Percentiles rank a stretch among this genome's conserved stretches.
phyloP scores from a whole-genome alignment of 2,113 vertebrate genomes.

The Pluvialis apricaria region DNA sequence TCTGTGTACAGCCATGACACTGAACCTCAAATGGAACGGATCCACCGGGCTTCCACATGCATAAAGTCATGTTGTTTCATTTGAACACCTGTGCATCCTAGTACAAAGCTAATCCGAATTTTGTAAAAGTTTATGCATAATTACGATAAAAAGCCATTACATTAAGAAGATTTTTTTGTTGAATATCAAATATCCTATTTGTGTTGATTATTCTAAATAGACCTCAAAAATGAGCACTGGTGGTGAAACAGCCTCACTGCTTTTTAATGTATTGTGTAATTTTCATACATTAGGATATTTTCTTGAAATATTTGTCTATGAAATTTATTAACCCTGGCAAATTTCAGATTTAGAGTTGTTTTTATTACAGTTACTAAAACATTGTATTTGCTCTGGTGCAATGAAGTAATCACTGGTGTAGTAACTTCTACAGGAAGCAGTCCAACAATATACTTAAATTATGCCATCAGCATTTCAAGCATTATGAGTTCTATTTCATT shows the following conservation, averaged over 20 bases:
- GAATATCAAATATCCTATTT: background rate
- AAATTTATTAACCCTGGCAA: background rate
- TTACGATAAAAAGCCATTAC: background rate
- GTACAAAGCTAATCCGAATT: background rate
- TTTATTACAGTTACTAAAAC: background rate
- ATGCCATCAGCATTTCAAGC: background rate
- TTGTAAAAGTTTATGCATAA: background rate
- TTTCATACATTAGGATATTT: background rate
- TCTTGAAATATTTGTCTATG: background rate
- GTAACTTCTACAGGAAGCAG: background rate
- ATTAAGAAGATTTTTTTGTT: background rate
- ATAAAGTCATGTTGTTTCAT: background rate
- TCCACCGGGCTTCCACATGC: background rate
- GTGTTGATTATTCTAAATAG: background rate
- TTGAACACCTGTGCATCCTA: background rate
- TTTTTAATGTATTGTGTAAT: background rate
- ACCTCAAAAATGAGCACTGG: background rate
- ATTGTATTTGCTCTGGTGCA: background rate
- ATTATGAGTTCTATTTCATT: background rate
- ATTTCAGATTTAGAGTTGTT: background rate
- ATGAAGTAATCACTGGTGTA: rapidly evolving
- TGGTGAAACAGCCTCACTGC: background rate
- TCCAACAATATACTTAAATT: background rate
- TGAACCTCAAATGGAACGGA: background rate
- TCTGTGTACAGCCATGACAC: background rate